Base-by-base conservation (phyloP, 2,113 vertebrate species). In the Centropristis striata region DNA sequence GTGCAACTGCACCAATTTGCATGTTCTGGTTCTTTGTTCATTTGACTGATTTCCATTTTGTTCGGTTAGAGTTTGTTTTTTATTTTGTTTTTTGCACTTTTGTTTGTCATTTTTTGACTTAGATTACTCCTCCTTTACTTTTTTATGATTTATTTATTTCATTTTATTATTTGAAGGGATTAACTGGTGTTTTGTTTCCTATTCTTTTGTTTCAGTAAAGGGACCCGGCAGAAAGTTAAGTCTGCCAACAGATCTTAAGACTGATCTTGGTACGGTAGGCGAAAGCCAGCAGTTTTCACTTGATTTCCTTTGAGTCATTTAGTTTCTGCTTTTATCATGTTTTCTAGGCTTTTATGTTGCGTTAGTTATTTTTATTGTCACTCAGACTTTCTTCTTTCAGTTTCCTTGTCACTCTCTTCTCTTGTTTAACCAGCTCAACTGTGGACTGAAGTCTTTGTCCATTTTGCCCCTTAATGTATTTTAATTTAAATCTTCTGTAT, bases 191-290 rank as follows among this genome's bases (percentile, higher is more conserved):
- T 96, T 96, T 98, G 88, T 98, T 95, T 97, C 96, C 96, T 98
- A 97, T 97, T 96, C 96, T 98, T 96, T 98, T 97, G 95, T 99
- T 99, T 96, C 97, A 98, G 97, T 99, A 94, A 99, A 98, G 97
- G 97, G 97, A 96, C 97, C 97, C 84, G 92, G 95, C 96, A 98
- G 97, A 98, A 98, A 99, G 96, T 98, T 99, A 98, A 99, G 97
- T 98, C 97, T 99, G 97, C 97, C 97, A 95, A 99, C 97, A 97
- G 97, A 98, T 98, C 97, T 99, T 98, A 98, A 99, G 96, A 96
- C 96, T 97, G 96, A 98, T 97, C 97, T 99, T 97, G 97, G 98
- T 98, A 99, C 96, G 96, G 97, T 98, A 98, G 96, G 97, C 96
- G 75, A 97, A 97, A 97, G 96, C 97, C 96, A 95, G 92, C 95